Percentiles rank a stretch among this genome's conserved stretches.
Conservation (phyloP, 2,113 vertebrate genomes). For the Orthonyx spaldingii region DNA sequence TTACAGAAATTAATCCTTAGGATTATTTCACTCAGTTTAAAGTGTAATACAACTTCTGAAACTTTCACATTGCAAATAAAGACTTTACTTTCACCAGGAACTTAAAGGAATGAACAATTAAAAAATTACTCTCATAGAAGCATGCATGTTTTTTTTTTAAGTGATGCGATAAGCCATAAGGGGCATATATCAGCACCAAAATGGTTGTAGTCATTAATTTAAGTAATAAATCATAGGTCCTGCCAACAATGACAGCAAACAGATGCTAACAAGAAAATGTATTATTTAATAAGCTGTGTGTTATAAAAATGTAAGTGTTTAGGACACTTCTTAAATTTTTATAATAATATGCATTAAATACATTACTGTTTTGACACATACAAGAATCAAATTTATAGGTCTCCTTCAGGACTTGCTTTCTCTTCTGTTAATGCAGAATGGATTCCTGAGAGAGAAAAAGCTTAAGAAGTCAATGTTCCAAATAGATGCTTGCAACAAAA, state of each 20-base stretch:
- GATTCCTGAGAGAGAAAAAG: conserved; percentile 41
- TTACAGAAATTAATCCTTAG: not conserved
- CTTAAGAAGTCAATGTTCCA: conserved; percentile 55
- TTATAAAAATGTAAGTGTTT: conserved; percentile 75
- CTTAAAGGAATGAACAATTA: conserved; percentile 68
- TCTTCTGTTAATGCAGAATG: conserved; percentile 63
- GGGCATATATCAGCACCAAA: conserved; percentile 74
- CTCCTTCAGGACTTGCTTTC: conserved; percentile 59
- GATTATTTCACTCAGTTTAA: conserved; percentile 25
- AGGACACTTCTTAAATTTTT: conserved; percentile 77
- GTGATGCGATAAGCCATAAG: conserved; percentile 67
- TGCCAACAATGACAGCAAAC: conserved; percentile 77
- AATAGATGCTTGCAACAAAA: conserved; percentile 54
- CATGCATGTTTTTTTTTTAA: conserved; percentile 72
- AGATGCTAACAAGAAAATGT: conserved; percentile 81
- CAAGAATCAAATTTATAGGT: conserved; percentile 73
- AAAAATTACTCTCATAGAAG: conserved; percentile 59
- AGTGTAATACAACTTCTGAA: conserved; percentile 46
- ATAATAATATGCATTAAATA: conserved; percentile 78
- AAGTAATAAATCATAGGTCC: conserved; percentile 74
- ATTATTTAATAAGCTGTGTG: conserved; percentile 75
- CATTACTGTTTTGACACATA: conserved; percentile 72
- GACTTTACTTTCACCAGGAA: conserved; percentile 42
- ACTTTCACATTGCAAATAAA: conserved; percentile 32
- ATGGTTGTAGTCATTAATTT: conserved; percentile 76